These are phyloP conservation scores for Diphyllodes magnificus DNA, from an alignment of 2,113 vertebrate species.

Conservation along the genomic window DNA sequence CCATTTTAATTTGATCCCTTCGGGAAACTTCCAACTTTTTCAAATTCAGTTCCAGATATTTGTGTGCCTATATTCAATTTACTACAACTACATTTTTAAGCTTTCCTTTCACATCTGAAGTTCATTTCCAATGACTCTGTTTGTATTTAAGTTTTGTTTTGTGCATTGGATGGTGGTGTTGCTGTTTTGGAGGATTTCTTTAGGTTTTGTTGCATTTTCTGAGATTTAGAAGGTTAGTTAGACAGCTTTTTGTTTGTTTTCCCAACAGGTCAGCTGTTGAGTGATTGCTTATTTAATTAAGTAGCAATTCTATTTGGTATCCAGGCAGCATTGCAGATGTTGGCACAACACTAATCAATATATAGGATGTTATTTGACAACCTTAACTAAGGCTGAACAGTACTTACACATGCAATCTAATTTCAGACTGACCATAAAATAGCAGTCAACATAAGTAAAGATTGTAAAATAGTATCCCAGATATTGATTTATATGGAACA, in stretches of 20 bases:
- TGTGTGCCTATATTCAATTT: not conserved
- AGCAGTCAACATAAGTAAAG: not conserved
- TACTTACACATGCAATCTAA: not conserved
- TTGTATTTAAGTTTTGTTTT: not conserved
- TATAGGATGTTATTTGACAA: not conserved
- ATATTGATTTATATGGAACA: not conserved
- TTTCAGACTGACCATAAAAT: not conserved
- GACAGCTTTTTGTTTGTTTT: not conserved
- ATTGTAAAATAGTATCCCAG: not conserved
- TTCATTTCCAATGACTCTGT: not conserved
- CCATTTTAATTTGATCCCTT: not conserved
- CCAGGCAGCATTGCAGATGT: not conserved
- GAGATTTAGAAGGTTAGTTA: not conserved
- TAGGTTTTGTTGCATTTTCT: not conserved
- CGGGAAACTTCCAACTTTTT: not conserved
- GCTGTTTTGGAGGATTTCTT: not conserved
- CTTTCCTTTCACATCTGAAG: not conserved
- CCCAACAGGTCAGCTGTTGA: not conserved
- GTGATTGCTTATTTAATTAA: not conserved
- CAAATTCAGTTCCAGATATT: not conserved
- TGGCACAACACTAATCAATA: not conserved
- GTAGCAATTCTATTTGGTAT: not conserved
- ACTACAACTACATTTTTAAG: not conserved
- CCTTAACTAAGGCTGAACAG: not conserved
- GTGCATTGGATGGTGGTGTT: rapidly evolving